Evolutionary conservation across 35 echinoderm and acorn worm genomes (phyloP).

Genomic region (Anneissia japonica): DNA sequence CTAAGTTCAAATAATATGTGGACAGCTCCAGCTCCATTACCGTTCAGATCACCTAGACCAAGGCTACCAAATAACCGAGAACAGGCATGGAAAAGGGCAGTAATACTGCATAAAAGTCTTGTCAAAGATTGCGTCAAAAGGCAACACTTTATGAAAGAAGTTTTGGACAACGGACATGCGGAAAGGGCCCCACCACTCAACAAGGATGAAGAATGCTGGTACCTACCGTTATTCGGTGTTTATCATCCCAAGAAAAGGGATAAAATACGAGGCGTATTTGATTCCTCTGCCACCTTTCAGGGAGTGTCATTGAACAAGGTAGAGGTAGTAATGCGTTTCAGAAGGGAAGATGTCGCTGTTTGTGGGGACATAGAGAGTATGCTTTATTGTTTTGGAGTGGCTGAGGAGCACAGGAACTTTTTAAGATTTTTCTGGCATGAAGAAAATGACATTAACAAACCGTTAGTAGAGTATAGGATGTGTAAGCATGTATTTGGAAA

Average conservation of each 20-base stretch:
- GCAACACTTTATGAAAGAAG: no score
- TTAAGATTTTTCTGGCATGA: slow-evolving; percentile 37
- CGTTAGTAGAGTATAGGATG: slow-evolving; percentile 32
- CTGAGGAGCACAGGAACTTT: slow-evolving; percentile 6
- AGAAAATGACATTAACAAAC: slow-evolving; percentile 19
- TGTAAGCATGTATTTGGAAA: slow-evolving; percentile 19
- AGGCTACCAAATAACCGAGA: no score
- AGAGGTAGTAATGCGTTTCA: slow-evolving; percentile 16
- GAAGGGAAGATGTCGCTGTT: slow-evolving; percentile 14
- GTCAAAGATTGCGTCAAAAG: no score
- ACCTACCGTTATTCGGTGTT: slow-evolving; percentile 27
- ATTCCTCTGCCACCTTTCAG: slow-evolving; percentile 27
- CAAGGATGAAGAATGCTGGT: slow-evolving; percentile 3
- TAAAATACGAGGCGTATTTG: slow-evolving; percentile 25
- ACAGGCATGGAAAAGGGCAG: no score
- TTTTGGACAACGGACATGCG: no score
- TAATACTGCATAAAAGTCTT: no score
- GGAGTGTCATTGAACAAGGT: slow-evolving; percentile 14
- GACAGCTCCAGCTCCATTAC: no score
- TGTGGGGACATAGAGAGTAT: not conserved
- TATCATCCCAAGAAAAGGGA: slow-evolving; percentile 30
- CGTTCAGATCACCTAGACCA: no score
- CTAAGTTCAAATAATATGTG: no score
- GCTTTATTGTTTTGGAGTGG: slow-evolving; percentile 21
- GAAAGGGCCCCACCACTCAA: not conserved